Evolutionary conservation across 2,113 vertebrate genomes (phyloP), one percentile per base, ranked within the genome.

Genomic region (Planiliza haematocheilus): DNA sequence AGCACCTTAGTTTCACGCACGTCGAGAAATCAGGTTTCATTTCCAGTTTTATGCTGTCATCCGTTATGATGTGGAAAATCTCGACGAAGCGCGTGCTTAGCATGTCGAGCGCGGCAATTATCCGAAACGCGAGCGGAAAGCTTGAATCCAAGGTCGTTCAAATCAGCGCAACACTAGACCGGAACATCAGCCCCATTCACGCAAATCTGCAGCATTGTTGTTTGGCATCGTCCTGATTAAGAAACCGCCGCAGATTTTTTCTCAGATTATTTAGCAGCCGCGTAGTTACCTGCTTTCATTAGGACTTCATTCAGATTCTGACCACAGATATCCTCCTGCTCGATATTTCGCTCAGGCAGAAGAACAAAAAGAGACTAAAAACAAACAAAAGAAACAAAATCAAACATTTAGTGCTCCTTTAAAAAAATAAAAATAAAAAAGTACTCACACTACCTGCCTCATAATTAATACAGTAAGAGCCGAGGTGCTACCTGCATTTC

Each of bases 381-480:
- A 34, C 34, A 56, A 63, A 48, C 50, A 57, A 41, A 52, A 45
- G 10, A 50, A n/a, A 13, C n/a, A n/a, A n/a, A n/a, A n/a, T n/a
- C n/a, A n/a, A n/a, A n/a, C n/a, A 3, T 30, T 30, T 30, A 3
- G 2, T 30, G 24, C 24, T 30, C 24, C 5, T 2, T 30, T 30
- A 30, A 30, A 30, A 30, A 30, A 30, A 30, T 30, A 30, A 30
- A 30, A 46, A 3, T n/a, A n/a, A 58, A 63, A 62, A 45, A 63
- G 51, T 48, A 24, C 24, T 14, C 18, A 17, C 12, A 7, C 5
- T 18, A 7, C 2, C 39, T 16, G 13, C 10, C 18, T 68, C 18
- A 50, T 63, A 13, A 50, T 9, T 20, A 50, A 75, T 41, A 50
- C 61, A 53, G 55, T 0, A n/a, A 66, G 55, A 56, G 39, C 60